Base-by-base conservation (phyloP, 2,888 invertebrate genomes). In the Hydroisotoma schaefferi region DNA sequence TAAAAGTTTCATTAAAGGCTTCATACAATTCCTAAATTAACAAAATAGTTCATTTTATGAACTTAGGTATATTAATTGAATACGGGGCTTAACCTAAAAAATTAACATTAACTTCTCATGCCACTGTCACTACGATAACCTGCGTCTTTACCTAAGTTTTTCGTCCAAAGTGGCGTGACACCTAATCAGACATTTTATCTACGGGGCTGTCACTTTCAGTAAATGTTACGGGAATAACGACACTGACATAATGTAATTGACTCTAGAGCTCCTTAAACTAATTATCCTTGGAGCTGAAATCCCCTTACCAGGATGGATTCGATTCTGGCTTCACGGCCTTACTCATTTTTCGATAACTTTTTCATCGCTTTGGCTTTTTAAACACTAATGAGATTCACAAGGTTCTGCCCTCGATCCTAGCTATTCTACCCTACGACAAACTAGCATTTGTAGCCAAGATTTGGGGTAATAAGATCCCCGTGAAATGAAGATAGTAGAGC, bases 211-310 rank as follows among this genome's bases (percentile, higher is more conserved):
- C 12, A 12, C 22, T 26, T 46, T 12, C 18, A 46, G 46, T 27
- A 28, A 18, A 23, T 25, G 28, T 5, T 5, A 37, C 12, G 37
- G 37, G 52, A 37, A 18, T 33, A 52, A 3, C 52, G 52, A 52
- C 52, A 52, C 33, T 52, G 52, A 52, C 52, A 33, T 52, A 33
- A 52, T 33, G 37, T 52, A 52, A 52, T 52, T 52, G 52, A 52
- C 52, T 37, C 33, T 46, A 4, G 8, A 4, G 3, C 40, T 40
- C 40, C 40, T 40, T 8, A 40, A 40, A n/a, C n/a, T n/a, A n/a
- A n/a, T n/a, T n/a, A n/a, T n/a, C n/a, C n/a, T n/a, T n/a, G n/a
- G n/a, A n/a, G n/a, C n/a, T n/a, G n/a, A n/a, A n/a, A n/a, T n/a
- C n/a, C n/a, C n/a, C n/a, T n/a, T n/a, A n/a, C n/a, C n/a, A n/a